phyloP scores from a whole-genome alignment of 92 coral and sea anemone genomes.

The Porites lobata region DNA sequence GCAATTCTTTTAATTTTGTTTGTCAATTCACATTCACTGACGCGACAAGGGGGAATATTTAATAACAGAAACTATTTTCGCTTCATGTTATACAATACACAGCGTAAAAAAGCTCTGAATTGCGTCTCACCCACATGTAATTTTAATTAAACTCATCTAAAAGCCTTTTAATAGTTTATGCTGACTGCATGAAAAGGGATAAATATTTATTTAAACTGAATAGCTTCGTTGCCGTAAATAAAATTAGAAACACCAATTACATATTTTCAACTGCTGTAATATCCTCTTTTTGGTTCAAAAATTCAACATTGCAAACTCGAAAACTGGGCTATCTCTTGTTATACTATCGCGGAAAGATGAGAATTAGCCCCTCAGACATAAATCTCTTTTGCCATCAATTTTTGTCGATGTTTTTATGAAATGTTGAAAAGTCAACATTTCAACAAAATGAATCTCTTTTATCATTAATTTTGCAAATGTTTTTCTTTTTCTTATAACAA shows the following conservation, averaged over 20 bases:
- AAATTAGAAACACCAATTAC: background rate
- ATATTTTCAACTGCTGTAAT: background rate
- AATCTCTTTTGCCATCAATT: background rate
- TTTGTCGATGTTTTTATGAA: background rate
- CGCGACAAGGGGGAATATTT: background rate
- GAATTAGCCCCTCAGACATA: background rate
- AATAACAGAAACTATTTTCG: background rate
- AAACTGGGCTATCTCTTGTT: background rate
- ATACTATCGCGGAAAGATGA: background rate
- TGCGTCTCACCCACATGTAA: background rate
- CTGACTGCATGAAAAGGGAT: background rate
- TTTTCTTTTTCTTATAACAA: too few relatives aligned
- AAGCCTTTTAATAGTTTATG: background rate
- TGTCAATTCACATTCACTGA: background rate
- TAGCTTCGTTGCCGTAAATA: slow-evolving; percentile 7
- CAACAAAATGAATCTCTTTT: background rate
- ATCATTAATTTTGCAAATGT: background rate
- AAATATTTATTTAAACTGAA: slow-evolving; percentile 18
- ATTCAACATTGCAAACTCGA: background rate
- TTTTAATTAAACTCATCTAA: background rate
- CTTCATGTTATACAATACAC: background rate
- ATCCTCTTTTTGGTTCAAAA: background rate
- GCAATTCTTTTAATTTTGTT: background rate
- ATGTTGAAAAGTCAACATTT: slow-evolving; percentile 3
- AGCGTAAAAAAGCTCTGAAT: background rate